Percentiles rank a stretch among this genome's conserved stretches.
phyloP scores from a whole-genome alignment of 2,888 invertebrate species.

The Heliconius erato region DNA sequence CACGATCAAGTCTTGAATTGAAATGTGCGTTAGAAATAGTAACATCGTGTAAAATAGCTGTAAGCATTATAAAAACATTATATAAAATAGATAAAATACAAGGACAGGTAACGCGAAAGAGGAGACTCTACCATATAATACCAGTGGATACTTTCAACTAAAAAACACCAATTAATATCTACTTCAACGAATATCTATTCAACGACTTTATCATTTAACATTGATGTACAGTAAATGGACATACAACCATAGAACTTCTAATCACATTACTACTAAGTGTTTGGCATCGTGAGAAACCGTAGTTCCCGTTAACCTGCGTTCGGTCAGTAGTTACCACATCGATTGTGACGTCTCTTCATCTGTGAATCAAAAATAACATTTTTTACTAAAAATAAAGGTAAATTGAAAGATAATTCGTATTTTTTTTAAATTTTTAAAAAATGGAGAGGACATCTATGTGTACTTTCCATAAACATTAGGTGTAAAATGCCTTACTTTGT shows the following conservation, averaged over 20 bases:
- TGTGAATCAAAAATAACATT: slow-evolving; percentile 57
- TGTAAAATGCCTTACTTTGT: too few relatives aligned
- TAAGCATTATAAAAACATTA: slow-evolving; percentile 33
- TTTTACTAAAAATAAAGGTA: neutral
- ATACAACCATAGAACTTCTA: slow-evolving; percentile 76
- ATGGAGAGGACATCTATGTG: neutral
- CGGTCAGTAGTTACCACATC: slow-evolving; percentile 56
- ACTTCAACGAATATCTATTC: slow-evolving; percentile 65
- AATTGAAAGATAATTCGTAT: neutral
- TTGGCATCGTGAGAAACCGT: slow-evolving; percentile 78
- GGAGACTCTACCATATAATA: slow-evolving; percentile 54
- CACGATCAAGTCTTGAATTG: slow-evolving; percentile 79
- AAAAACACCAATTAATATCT: slow-evolving; percentile 72
- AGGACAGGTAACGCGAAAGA: neutral
- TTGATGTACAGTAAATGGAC: slow-evolving; percentile 83
- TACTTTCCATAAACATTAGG: too few relatives aligned
- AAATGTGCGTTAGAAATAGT: slow-evolving; percentile 73
- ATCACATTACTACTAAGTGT: slow-evolving; percentile 68
- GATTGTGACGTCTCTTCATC: slow-evolving; percentile 74
- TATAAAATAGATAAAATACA: slow-evolving; percentile 30
- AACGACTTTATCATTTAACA: slow-evolving; percentile 60
- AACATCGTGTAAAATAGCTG: slow-evolving; percentile 26
- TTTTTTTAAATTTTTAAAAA: neutral
- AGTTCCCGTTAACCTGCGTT: slow-evolving; percentile 49
- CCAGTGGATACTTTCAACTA: slow-evolving; percentile 52